These are phyloP conservation scores for Crocuta crocuta DNA, from an alignment of 2,113 vertebrate genomes.

Conservation along the genomic window DNA sequence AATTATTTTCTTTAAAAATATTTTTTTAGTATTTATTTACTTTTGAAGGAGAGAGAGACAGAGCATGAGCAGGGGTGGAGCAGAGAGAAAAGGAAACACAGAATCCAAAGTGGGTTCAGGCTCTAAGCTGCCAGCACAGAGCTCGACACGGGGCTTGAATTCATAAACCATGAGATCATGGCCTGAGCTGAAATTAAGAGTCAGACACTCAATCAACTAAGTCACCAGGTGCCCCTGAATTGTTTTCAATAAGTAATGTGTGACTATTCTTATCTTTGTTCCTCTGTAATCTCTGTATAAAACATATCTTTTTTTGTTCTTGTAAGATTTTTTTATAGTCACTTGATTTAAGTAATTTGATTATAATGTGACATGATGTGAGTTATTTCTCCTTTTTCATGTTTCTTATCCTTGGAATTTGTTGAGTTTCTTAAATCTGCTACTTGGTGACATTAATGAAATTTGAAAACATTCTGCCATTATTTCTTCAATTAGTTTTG, in stretches of 20 bases:
- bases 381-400: neutral
- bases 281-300: fast-evolving
- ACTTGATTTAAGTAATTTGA: neutral
- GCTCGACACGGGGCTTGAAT: fast-evolving
- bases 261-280: neutral
- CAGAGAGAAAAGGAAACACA: too few species aligned
- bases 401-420: neutral
- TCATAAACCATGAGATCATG: too few species aligned
- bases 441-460: neutral
- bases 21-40: too few species aligned
- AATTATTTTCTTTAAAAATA: neutral
- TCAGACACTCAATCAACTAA: too few species aligned
- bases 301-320: neutral
- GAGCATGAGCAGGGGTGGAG: too few species aligned
- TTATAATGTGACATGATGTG: too few species aligned
- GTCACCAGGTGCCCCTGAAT: neutral
- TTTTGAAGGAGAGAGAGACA: too few species aligned
- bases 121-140: too few species aligned
- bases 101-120: too few species aligned
- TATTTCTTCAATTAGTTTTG: neutral
- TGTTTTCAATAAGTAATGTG: neutral
- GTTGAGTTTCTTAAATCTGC: neutral
- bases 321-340: neutral
- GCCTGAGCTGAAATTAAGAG: too few species aligned
- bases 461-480: neutral